These are phyloP conservation scores for Acleris sparsana DNA, from an alignment of 2,888 invertebrate species.

Conservation along the genomic window DNA sequence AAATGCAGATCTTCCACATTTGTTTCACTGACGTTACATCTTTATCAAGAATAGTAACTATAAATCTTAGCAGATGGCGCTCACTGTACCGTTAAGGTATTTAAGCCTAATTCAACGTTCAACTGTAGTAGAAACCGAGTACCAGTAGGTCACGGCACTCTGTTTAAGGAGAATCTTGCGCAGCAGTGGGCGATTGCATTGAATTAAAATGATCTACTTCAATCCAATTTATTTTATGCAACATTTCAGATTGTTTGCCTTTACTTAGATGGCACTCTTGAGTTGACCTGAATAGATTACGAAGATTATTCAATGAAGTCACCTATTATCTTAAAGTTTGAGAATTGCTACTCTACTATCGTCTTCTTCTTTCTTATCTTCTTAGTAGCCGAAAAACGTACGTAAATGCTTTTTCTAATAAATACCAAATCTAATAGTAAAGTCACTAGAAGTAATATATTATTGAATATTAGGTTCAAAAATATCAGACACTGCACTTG, in stretches of 20 bases:
- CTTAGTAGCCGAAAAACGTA: no score
- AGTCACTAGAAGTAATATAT: no score
- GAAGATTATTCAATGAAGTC: slow-evolving; percentile 5
- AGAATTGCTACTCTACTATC: no score
- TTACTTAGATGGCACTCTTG: slow-evolving; percentile 23
- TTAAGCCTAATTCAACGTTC: slow-evolving; percentile 19
- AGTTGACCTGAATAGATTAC: slow-evolving; percentile 32
- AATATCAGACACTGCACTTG: no score
- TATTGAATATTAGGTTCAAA: no score
- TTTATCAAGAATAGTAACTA: slow-evolving; percentile 25
- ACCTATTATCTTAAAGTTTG: no score
- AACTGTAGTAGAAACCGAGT: slow-evolving; percentile 22
- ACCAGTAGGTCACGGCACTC: slow-evolving; percentile 31
- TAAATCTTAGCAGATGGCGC: slow-evolving; percentile 20
- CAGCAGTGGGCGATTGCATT: slow-evolving; percentile 32
- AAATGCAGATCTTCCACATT: slow-evolving; percentile 29
- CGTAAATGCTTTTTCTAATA: no score
- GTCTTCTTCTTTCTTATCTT: no score
- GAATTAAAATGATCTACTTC: slow-evolving; percentile 32
- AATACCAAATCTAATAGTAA: no score
- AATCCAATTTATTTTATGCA: slow-evolving; percentile 35
- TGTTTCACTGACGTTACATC: slow-evolving; percentile 30
- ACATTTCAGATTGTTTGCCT: slow-evolving; percentile 31
- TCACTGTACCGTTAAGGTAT: slow-evolving; percentile 25
- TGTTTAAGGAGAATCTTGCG: slow-evolving; percentile 28